phyloP scores from a whole-genome alignment of 2,113 vertebrate species.

The Catharus fuscescens region DNA sequence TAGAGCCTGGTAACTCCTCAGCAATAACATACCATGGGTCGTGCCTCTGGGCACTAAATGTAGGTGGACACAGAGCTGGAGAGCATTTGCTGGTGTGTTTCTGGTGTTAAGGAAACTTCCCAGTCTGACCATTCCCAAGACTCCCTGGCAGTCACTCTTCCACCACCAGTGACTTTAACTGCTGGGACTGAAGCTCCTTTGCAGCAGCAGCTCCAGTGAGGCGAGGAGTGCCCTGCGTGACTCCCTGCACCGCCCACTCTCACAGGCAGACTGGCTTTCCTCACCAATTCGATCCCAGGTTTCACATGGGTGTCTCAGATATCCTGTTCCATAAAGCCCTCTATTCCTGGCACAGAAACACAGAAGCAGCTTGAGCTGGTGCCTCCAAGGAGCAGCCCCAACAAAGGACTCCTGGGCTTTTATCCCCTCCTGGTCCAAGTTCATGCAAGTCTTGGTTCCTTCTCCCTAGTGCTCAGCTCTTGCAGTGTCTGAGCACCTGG shows the following conservation, averaged over 20 bases:
- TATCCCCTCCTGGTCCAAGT: neutral
- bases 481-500: neutral
- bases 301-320: neutral
- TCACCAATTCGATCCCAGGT: neutral
- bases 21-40: neutral
- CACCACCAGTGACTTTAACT: fast-evolving
- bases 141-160: neutral
- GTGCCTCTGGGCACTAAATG: neutral
- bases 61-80: neutral
- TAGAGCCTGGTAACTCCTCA: neutral
- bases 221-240: neutral
- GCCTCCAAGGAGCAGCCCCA: neutral
- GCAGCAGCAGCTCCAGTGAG: neutral
- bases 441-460: neutral
- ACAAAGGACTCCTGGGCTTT: neutral
- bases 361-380: neutral
- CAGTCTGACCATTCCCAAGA: neutral
- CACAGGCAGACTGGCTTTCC: neutral
- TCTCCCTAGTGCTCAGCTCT: neutral
- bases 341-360: neutral
- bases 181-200: neutral
- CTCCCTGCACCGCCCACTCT: neutral
- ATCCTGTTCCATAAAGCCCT: neutral
- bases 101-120: neutral
- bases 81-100: neutral